Percentiles rank a stretch among this genome's conserved stretches.
Conservation (phyloP, 2,797 vertebrate species). For the Lateolabrax maculatus region DNA sequence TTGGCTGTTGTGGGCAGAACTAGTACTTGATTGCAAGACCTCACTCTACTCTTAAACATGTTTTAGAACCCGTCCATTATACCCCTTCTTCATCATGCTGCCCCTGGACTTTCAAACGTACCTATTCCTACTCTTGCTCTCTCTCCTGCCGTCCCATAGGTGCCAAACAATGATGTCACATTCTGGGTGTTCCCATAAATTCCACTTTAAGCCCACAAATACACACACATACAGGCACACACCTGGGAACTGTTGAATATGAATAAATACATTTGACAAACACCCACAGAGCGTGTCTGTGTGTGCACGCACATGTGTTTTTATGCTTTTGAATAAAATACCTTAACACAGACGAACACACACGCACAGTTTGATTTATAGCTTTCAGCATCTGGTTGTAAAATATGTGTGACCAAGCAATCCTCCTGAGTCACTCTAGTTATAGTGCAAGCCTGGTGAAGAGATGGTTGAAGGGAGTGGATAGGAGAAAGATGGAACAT, state of each 20-base stretch:
- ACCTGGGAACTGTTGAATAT: conserved; percentile 66
- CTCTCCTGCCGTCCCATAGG: conserved; percentile 77
- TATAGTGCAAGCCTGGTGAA: conserved; percentile 37
- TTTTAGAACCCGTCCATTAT: not conserved
- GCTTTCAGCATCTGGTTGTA: conserved; percentile 79
- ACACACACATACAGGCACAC: conserved; percentile 33
- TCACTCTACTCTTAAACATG: not conserved
- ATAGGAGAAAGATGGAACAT: conserved; percentile 17
- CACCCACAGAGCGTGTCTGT: conserved; percentile 67
- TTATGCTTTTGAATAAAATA: conserved; percentile 76
- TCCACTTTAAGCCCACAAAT: conserved; percentile 75
- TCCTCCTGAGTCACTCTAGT: conserved; percentile 73
- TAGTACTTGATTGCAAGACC: not conserved
- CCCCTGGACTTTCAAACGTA: conserved; percentile 22
- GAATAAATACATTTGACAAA: conserved; percentile 78
- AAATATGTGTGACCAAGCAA: conserved; percentile 78
- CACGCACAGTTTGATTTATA: conserved; percentile 73
- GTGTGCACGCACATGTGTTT: conserved; percentile 68
- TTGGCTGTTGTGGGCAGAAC: not conserved
- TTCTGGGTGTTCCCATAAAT: conserved; percentile 87
- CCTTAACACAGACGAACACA: conserved; percentile 61
- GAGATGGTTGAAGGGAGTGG: conserved; percentile 24
- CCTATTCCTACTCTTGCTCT: conserved; percentile 74
- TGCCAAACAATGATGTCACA: conserved; percentile 81
- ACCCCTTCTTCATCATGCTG: conserved; percentile 1